Conservation (phyloP, 2,113 vertebrate species). For the Sinocyclocheilus anophthalmus region DNA sequence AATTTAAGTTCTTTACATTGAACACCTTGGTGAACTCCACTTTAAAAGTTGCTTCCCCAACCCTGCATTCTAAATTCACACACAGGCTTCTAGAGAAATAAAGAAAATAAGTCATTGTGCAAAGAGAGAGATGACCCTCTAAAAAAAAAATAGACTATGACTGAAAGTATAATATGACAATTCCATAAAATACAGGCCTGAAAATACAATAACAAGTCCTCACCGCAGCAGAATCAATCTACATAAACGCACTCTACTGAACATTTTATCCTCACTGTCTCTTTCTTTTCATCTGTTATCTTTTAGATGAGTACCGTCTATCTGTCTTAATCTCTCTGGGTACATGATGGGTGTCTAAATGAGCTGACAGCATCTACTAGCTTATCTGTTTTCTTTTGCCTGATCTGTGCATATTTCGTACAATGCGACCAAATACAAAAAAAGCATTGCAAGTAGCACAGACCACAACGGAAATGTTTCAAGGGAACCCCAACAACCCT, state of each 20-base stretch:
- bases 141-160: neutral
- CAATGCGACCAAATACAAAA: too few relatives aligned
- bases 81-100: neutral
- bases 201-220: constrained; percentile 14
- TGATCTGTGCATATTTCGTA: too few relatives aligned
- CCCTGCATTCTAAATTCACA: neutral
- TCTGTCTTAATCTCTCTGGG: neutral
- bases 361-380: neutral
- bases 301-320: neutral
- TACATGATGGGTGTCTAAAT: neutral
- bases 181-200: too few relatives aligned
- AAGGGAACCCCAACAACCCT: too few relatives aligned
- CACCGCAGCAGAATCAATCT: constrained; percentile 5
- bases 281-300: constrained; percentile 20
- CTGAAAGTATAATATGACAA: too few relatives aligned
- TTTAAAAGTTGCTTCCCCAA: neutral
- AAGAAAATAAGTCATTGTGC: neutral
- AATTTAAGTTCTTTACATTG: neutral
- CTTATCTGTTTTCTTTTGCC: neutral
- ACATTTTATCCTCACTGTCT: neutral
- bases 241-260: neutral
- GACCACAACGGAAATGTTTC: too few relatives aligned
- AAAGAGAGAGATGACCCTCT: neutral
- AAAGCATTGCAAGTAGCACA: too few relatives aligned
- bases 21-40: neutral